Conservation (phyloP, 1,140 invertebrate genomes). For the Drosophila setifemur region DNA sequence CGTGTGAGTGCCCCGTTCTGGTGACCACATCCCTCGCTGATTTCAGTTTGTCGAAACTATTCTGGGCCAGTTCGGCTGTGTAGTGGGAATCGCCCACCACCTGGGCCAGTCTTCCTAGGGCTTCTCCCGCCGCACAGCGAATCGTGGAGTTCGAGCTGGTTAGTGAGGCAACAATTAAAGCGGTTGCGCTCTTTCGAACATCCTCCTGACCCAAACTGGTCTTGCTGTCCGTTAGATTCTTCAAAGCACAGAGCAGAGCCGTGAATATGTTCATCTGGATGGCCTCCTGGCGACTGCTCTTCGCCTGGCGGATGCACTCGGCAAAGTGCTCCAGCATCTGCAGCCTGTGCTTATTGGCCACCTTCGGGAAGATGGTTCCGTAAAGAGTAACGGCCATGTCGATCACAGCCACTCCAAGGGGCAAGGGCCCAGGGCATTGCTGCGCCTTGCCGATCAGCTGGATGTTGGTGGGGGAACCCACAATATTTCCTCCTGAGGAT, state of each 20-base stretch:
- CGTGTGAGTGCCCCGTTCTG: conserved; percentile 95
- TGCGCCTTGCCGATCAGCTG: conserved; percentile 82
- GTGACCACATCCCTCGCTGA: conserved; percentile 93
- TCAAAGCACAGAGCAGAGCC: conserved; percentile 94
- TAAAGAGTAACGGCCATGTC: conserved; percentile 96
- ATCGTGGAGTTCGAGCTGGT: conserved; percentile 93
- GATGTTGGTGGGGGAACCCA: conserved; percentile 39
- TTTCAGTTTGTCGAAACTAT: conserved; percentile 94
- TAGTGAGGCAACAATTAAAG: conserved; percentile 91
- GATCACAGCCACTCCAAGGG: conserved; percentile 97
- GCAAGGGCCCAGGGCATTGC: conserved; percentile 89
- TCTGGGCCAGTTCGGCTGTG: conserved; percentile 95
- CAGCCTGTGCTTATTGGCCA: conserved; percentile 96
- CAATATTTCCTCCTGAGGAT: neutral
- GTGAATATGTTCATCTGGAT: conserved; percentile 99
- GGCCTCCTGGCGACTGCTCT: conserved; percentile 95
- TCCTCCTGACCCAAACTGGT: conserved; percentile 93
- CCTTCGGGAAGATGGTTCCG: conserved; percentile 95
- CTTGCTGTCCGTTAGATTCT: conserved; percentile 94
- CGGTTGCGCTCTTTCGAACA: conserved; percentile 92
- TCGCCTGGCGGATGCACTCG: conserved; percentile 96
- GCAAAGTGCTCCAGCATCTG: conserved; percentile 98
- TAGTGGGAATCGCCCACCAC: conserved; percentile 93
- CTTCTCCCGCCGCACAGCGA: conserved; percentile 93
- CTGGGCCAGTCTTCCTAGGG: conserved; percentile 94